phyloP scores from a whole-genome alignment of 1,140 invertebrate species.

The Drosophila elegans region DNA sequence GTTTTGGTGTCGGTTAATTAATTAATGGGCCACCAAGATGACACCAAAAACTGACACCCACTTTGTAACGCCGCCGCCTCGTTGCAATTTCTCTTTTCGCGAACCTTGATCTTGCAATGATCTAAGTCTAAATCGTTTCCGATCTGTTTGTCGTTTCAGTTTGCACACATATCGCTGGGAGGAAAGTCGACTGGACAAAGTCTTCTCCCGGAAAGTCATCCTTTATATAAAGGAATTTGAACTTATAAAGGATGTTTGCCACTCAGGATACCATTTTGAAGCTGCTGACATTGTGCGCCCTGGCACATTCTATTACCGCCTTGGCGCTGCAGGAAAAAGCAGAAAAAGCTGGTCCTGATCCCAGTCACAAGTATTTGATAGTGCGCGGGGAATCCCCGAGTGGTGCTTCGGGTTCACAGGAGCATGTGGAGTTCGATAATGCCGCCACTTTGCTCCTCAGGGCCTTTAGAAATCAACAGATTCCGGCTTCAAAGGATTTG shows the following conservation, averaged over 20 bases:
- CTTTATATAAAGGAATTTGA: no score
- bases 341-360: not conserved
- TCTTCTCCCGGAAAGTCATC: not conserved
- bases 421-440: conserved; percentile 68
- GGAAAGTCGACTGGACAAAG: conserved; percentile 46
- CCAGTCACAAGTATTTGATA: conserved; percentile 72
- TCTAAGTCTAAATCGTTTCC: conserved; percentile 29
- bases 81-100: conserved; percentile 53
- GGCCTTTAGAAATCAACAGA: conserved; percentile 46
- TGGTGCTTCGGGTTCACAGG: conserved; percentile 42
- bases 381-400: conserved; percentile 59
- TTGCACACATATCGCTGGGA: conserved; percentile 34
- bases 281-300: conserved; percentile 70
- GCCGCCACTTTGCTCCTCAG: conserved; percentile 59
- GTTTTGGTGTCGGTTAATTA: conserved; percentile 52
- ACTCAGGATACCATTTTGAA: conserved; percentile 66
- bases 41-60: conserved; percentile 44
- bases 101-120: conserved; percentile 72
- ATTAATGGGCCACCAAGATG: conserved; percentile 65
- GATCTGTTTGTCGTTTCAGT: conserved; percentile 42
- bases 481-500: not conserved
- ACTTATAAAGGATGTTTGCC: conserved; percentile 66
- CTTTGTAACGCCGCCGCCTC: conserved; percentile 63
- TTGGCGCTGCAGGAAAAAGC: conserved; percentile 41
- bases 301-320: conserved; percentile 73